Evolutionary conservation across 2,797 vertebrate species (phyloP).

Genomic region (Leucoraja ocellata): DNA sequence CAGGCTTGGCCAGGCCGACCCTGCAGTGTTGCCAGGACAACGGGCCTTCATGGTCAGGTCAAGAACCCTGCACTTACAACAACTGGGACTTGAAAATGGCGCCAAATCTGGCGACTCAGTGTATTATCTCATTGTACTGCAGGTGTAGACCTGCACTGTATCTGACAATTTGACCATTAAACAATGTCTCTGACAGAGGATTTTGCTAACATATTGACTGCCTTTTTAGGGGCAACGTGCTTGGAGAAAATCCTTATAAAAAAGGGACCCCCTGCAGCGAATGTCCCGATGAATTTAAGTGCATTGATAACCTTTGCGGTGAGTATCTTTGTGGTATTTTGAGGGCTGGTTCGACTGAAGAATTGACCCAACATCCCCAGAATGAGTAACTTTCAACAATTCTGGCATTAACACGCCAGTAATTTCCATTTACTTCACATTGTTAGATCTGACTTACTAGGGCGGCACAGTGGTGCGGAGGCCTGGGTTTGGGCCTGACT

Average conservation of each 20-base stretch:
- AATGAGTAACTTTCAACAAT: background rate
- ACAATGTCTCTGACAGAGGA: no score
- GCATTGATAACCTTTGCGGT: conserved; percentile 55
- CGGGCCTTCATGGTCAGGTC: no score
- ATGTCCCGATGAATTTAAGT: conserved; percentile 51
- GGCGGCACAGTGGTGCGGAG: no score
- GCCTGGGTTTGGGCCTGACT: no score
- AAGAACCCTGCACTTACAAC: no score
- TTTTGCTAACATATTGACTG: background rate
- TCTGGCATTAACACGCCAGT: background rate
- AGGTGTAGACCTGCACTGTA: no score
- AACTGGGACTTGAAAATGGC: no score
- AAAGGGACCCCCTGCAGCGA: conserved; percentile 50
- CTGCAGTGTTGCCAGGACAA: no score
- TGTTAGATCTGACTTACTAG: background rate
- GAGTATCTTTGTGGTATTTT: conserved; percentile 43
- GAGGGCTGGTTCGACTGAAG: background rate
- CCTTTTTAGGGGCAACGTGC: conserved; percentile 55
- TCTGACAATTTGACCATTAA: no score
- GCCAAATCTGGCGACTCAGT: no score
- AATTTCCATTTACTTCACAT: background rate
- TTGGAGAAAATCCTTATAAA: conserved; percentile 51
- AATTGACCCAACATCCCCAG: background rate
- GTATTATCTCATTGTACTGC: no score
- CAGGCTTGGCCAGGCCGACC: no score